Base-by-base conservation (phyloP, 2,888 invertebrate species). In the Ferdinandea cuprea region DNA sequence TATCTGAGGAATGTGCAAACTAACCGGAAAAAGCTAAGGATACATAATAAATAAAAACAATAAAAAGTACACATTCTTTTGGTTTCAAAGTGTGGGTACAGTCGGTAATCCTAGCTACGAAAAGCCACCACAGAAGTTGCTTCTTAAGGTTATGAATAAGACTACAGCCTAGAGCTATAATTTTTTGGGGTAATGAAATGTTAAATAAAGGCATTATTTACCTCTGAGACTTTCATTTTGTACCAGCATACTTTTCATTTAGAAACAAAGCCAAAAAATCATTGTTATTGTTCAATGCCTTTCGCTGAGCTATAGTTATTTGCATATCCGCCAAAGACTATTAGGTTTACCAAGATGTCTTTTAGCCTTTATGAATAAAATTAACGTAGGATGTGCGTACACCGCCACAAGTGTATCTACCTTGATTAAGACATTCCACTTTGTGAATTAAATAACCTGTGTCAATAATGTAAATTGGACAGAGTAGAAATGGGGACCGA, bases 381-480 rank as follows among this genome's bases (percentile, higher is more conserved):
- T 40, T 13, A 40, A 7, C 13, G 13, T 15, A 40, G 37, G 37
- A 5, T 37, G 13, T 13, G 6, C 7, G 7, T 40, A 15, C 2
- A 3, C n/a, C 13, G n/a, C 37, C 37, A n/a, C 37, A 37, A 37
- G 37, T 13, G 0, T 2, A 13, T 7, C 5, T 40, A 40, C 15
- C 40, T 13, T 15, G 40, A 40, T 40, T 40, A 40, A 40, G 40
- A 13, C 6, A 37, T 37, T 37, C 37, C n/a, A 13, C 6, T 5
- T 7, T 15, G 37, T 37, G 37, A 37, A 37, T 13, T 13, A 7
- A n/a, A 37, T 40, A 13, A 7, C 15, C 40, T 40, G 40, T 40
- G 40, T 40, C 40, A 40, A 13, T 15, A 40, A 40, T 40, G 40
- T 13, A 40, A 54, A 54, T 54, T 54, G 35, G 32, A 54, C 54